Base-by-base conservation (phyloP, 2,888 invertebrate species). In the Scaeva pyrastri region DNA sequence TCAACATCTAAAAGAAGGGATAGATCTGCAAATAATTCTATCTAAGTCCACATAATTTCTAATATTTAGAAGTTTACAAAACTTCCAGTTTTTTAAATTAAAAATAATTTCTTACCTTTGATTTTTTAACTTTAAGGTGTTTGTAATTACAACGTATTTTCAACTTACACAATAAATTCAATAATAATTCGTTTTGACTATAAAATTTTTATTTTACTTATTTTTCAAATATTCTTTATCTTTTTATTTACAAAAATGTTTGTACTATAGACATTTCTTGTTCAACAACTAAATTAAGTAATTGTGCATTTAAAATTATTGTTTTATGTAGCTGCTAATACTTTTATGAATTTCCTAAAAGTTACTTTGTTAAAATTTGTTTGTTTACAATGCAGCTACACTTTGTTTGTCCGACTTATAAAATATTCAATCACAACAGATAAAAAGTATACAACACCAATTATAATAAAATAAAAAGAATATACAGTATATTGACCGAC, bases 401-500 rank as follows among this genome's bases (percentile, higher is more conserved):
- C 56, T 7, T 19, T 21, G 26, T 80, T 80, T 8, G 62, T 7
- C 3, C 79, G 84, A 16, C 39, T 77, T 12, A 88, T 48, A 6
- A 91, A 74, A 82, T 89, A 91, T 78, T 92, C 91, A 21, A 89
- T 58, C 19, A 89, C 26, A 14, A 91, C 90, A 16, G 89, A 89
- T 64, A 90, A 71, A 14, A 92, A 90, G 76, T 91, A 92, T 16
- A 92, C 75, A 26, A 88, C 39, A 19, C 91, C 91, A 31, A 91
- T 89, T 31, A 77, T 88, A 62, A 92, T 91, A 55, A 92, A 92
- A 86, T 92, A 92, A 82, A 90, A 91, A 1, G 90, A 90, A 79
- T 92, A 92, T 23, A 91, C 91, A 2, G 90, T 89, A 70, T 90
- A 92, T 83, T 92, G 92, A 0, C 88, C 90, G 4, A 90, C 89